A percentile compares a stretch with the other conserved stretches of the same genome.
These are phyloP conservation scores for Girardia tigrina DNA, from an alignment of 2,888 invertebrate species.

Conservation along the genomic window DNA sequence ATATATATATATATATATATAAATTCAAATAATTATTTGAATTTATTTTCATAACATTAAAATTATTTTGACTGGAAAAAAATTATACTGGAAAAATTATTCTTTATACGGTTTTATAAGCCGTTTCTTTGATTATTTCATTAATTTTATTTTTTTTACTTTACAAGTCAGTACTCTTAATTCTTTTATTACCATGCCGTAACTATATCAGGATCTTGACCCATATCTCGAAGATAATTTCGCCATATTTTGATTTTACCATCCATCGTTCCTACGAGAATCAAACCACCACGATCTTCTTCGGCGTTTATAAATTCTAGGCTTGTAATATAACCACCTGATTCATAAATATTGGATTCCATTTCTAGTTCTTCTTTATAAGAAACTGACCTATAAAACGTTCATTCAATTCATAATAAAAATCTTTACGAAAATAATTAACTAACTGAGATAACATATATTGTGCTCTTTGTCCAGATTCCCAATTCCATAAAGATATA, in stretches of 20 bases:
- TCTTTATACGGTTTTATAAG: no score
- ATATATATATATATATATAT: no score
- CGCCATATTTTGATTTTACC: slow-evolving; percentile 20
- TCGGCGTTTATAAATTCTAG: slow-evolving; percentile 24
- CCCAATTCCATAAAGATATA: slow-evolving; percentile 28
- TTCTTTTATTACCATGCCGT: slow-evolving; percentile 26
- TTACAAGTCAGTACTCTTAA: no score
- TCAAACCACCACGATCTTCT: slow-evolving; percentile 24
- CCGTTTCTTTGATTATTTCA: no score
- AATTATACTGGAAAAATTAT: no score
- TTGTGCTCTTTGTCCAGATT: slow-evolving; percentile 8
- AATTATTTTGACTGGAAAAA: no score
- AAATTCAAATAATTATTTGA: no score
- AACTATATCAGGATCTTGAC: slow-evolving; percentile 32
- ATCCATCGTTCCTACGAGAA: slow-evolving; percentile 21
- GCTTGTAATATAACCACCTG: slow-evolving; percentile 21
- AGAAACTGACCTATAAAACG: neutral
- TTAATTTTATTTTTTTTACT: no score
- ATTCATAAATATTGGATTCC: neutral
- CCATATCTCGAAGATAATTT: slow-evolving; percentile 30
- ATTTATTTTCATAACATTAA: no score
- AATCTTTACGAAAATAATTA: neutral
- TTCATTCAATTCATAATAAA: no score
- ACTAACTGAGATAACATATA: slow-evolving; percentile 1
- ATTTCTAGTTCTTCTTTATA: neutral